These are phyloP conservation scores for Neosilurus mollespiculum DNA, from an alignment of 2,797 vertebrate genomes.

Conservation along the genomic window DNA sequence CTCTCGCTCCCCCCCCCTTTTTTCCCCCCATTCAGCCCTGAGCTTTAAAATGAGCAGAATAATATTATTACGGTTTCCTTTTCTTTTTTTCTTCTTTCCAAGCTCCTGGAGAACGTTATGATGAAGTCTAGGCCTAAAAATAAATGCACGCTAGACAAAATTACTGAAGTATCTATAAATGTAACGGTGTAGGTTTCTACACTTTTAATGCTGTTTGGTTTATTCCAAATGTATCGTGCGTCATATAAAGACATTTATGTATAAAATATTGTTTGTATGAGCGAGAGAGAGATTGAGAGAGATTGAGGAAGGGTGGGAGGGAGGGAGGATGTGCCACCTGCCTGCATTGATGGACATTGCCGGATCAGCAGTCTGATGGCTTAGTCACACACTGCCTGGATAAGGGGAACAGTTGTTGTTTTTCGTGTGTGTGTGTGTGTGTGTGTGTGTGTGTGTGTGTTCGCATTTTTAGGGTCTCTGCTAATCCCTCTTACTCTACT, in stretches of 20 bases:
- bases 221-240: neutral
- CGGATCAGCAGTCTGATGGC: constrained; percentile 48
- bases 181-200: neutral
- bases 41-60: constrained; percentile 30
- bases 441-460: no score
- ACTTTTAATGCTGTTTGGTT: neutral
- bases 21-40: neutral
- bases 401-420: constrained; percentile 40
- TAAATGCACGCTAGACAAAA: neutral
- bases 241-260: neutral
- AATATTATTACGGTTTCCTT: neutral
- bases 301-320: no score
- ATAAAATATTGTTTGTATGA: neutral
- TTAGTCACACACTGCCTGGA: constrained; percentile 33
- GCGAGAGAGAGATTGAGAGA: neutral
- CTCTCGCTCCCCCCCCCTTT: neutral
- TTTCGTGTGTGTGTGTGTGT: neutral
- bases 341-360: constrained; percentile 17
- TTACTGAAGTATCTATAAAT: neutral
- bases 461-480: neutral
- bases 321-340: neutral
- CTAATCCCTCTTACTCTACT: constrained; percentile 10
- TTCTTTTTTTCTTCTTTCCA: neutral
- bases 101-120: constrained; percentile 5
- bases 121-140: constrained; percentile 26